Conservation (phyloP, 1,140 invertebrate genomes). For the Tetragonula clypearis region DNA sequence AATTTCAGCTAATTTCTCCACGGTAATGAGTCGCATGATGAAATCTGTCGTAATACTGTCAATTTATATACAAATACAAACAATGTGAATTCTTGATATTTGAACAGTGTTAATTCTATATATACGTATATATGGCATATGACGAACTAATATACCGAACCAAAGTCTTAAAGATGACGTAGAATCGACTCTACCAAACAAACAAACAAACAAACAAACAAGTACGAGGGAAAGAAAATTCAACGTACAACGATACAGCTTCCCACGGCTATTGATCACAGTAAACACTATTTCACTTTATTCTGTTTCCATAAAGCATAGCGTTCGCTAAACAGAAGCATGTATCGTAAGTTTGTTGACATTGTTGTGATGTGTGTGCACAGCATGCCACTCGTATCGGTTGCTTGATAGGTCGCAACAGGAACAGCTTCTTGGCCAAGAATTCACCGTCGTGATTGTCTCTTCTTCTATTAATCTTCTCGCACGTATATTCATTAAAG, state of each 20-base stretch:
- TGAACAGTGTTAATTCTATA: too few species aligned
- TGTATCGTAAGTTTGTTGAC: conserved; percentile 55
- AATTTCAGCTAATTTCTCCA: conserved; percentile 85
- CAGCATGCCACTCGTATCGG: conserved; percentile 63
- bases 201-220: background rate
- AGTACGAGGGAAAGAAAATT: conserved; percentile 25
- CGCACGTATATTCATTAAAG: background rate
- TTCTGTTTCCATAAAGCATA: conserved; percentile 74
- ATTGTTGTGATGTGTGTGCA: conserved; percentile 55
- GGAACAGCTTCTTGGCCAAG: background rate
- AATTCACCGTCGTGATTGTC: background rate
- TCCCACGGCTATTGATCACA: conserved; percentile 7
- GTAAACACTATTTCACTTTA: conserved; percentile 78
- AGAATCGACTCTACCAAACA: background rate
- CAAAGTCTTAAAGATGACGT: background rate
- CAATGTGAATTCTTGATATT: background rate
- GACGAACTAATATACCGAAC: background rate
- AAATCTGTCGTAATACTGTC: background rate
- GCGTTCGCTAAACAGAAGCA: conserved; percentile 69
- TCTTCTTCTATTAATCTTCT: background rate
- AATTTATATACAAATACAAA: conserved; percentile 10
- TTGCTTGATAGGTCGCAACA: background rate
- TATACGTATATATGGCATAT: too few species aligned
- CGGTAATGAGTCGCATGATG: conserved; percentile 83
- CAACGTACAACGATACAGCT: background rate